Percentiles rank a stretch among this genome's conserved stretches.
Evolutionary conservation across 2,888 invertebrate species (phyloP).

Genomic region (Drosophila leonis): DNA sequence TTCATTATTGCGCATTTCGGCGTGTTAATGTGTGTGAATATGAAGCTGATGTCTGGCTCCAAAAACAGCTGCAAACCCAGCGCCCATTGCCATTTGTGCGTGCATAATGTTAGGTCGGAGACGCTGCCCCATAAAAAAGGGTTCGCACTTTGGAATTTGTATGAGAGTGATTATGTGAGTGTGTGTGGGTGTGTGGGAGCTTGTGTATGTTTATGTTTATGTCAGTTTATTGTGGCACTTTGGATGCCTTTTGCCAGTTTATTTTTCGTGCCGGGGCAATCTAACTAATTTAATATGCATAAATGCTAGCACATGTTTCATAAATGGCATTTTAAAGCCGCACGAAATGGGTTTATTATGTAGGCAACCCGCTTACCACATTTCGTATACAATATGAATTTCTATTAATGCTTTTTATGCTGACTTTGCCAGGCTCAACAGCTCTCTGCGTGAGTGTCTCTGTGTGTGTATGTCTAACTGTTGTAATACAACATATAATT

Average conservation of each 20-base stretch:
- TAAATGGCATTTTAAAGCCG: constrained; percentile 81
- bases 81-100: constrained; percentile 61
- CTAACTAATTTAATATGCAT: constrained; percentile 79
- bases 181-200: constrained; percentile 2
- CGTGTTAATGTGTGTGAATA: constrained; percentile 66
- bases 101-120: constrained; percentile 58
- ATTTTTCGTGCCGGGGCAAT: constrained; percentile 61
- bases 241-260: constrained; percentile 68
- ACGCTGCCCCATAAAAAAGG: constrained; percentile 72
- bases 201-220: constrained; percentile 42
- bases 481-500: constrained; percentile 28
- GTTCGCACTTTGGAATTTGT: constrained; percentile 62
- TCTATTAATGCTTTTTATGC: constrained; percentile 56
- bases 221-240: constrained; percentile 65
- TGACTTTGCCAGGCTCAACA: constrained; percentile 29
- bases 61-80: constrained; percentile 50
- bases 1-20: constrained; percentile 50
- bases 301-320: constrained; percentile 80
- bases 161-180: constrained; percentile 5
- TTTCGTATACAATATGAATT: constrained; percentile 67
- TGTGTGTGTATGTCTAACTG: constrained; percentile 1
- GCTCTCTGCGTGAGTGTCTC: constrained; percentile 3
- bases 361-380: constrained; percentile 40
- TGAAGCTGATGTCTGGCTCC: constrained; percentile 37
- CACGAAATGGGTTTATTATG: constrained; percentile 78